Conservation (phyloP, 1,140 invertebrate species). For the Lucilia cuprina region DNA sequence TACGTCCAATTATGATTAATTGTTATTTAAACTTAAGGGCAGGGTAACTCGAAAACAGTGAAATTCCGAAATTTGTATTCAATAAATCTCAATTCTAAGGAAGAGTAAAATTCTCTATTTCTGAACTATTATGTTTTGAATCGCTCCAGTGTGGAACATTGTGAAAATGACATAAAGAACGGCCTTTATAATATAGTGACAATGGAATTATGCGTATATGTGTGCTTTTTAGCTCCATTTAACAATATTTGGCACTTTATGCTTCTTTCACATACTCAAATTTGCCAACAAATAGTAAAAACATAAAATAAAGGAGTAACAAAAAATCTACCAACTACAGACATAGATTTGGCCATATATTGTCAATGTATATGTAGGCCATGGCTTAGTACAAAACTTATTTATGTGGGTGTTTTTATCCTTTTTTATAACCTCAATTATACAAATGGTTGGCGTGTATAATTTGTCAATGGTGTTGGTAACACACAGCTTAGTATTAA, state of each 20-base stretch:
- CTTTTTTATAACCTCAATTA: neutral
- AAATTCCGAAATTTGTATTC: too few relatives aligned
- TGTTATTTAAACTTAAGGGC: too few relatives aligned
- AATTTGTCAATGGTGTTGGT: neutral
- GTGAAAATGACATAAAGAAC: too few relatives aligned
- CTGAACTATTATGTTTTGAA: too few relatives aligned
- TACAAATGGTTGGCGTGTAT: neutral
- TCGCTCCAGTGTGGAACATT: too few relatives aligned
- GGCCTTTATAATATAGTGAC: neutral
- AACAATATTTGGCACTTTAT: constrained; percentile 11
- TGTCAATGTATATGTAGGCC: constrained; percentile 6
- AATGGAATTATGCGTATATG: neutral
- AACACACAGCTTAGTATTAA: neutral
- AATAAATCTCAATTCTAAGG: too few relatives aligned
- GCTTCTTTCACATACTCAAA: neutral
- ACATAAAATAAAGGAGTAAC: neutral
- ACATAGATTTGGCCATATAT: neutral
- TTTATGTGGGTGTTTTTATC: constrained; percentile 11
- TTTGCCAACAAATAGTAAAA: constrained; percentile 6
- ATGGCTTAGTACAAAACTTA: constrained; percentile 6
- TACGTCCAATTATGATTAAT: too few relatives aligned
- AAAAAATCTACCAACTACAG: neutral
- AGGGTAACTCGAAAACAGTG: too few relatives aligned
- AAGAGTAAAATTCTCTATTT: too few relatives aligned
- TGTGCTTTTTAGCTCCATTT: constrained; percentile 1